Conservation (phyloP, 2,888 invertebrate species). For the Adineta ricciae region DNA sequence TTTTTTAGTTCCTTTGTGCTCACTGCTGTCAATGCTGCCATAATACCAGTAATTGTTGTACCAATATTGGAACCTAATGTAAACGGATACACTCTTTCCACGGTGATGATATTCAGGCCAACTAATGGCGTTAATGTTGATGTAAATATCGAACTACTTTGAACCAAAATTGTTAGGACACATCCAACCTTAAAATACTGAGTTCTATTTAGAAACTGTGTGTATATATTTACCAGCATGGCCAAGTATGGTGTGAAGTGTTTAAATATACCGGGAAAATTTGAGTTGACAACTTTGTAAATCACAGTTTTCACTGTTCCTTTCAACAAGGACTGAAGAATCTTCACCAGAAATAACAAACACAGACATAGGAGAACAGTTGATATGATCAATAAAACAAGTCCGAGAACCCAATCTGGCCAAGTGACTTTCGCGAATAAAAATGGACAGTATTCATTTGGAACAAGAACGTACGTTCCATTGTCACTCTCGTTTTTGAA, state of each 20-base stretch:
- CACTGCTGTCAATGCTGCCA: constrained; percentile 52
- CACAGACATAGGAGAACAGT: constrained; percentile 50
- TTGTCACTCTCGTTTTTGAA: neutral
- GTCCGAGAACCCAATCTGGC: constrained; percentile 47
- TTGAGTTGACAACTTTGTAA: constrained; percentile 49
- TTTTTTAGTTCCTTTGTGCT: constrained; percentile 42
- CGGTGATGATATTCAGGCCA: constrained; percentile 53
- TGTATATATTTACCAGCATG: constrained; percentile 52
- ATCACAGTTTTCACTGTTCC: constrained; percentile 51
- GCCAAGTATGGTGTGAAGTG: constrained; percentile 54
- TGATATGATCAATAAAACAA: constrained; percentile 47
- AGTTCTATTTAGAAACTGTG: neutral
- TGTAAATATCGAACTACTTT: constrained; percentile 57
- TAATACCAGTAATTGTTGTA: constrained; percentile 55
- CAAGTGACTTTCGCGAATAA: constrained; percentile 22
- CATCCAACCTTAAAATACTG: constrained; percentile 37
- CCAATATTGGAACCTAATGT: constrained; percentile 57
- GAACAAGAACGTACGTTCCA: neutral
- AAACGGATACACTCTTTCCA: constrained; percentile 55
- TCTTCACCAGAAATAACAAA: constrained; percentile 51
- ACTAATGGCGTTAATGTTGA: constrained; percentile 57
- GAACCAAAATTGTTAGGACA: constrained; percentile 55
- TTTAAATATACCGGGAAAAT: constrained; percentile 45
- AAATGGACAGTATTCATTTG: constrained; percentile 16
- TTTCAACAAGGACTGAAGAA: constrained; percentile 51